Conservation (phyloP, 2,888 invertebrate genomes). For the Apamea anceps region DNA sequence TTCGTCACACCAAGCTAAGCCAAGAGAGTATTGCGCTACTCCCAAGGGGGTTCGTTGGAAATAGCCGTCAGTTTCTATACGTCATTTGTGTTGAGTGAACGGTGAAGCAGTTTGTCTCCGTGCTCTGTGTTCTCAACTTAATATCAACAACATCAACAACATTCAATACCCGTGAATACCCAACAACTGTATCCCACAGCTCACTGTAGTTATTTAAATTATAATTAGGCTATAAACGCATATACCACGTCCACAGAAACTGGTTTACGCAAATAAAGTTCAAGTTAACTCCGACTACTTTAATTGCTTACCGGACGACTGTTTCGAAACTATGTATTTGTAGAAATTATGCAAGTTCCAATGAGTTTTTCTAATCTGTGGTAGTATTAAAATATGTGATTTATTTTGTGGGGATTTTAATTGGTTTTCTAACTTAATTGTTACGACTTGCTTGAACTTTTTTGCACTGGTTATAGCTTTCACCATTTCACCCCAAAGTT, state of each 20-base stretch:
- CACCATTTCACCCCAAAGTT: background rate
- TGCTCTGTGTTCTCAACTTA: background rate
- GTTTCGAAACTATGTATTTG: conserved; percentile 60
- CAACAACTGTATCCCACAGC: conserved; percentile 39
- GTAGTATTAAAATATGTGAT: conserved; percentile 43
- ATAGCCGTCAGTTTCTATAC: background rate
- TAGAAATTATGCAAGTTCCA: conserved; percentile 52
- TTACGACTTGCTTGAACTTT: background rate
- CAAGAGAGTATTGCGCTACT: background rate
- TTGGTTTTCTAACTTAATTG: conserved; percentile 37
- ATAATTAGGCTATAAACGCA: conserved; percentile 64
- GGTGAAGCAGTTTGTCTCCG: background rate
- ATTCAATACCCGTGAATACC: conserved; percentile 19
- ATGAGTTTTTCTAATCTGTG: conserved; percentile 51
- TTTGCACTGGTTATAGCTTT: background rate
- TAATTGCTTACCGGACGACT: conserved; percentile 53
- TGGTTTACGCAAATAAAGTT: conserved; percentile 65
- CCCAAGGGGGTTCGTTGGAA: background rate
- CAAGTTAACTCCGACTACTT: conserved; percentile 55
- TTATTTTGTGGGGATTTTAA: conserved; percentile 39
- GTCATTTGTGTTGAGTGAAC: background rate
- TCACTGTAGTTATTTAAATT: conserved; percentile 54
- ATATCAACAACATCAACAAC: conserved; percentile 1
- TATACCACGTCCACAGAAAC: conserved; percentile 51
- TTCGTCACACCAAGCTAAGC: background rate